Conservation (phyloP, 2,113 vertebrate species). For the Fulmarus glacialis region DNA sequence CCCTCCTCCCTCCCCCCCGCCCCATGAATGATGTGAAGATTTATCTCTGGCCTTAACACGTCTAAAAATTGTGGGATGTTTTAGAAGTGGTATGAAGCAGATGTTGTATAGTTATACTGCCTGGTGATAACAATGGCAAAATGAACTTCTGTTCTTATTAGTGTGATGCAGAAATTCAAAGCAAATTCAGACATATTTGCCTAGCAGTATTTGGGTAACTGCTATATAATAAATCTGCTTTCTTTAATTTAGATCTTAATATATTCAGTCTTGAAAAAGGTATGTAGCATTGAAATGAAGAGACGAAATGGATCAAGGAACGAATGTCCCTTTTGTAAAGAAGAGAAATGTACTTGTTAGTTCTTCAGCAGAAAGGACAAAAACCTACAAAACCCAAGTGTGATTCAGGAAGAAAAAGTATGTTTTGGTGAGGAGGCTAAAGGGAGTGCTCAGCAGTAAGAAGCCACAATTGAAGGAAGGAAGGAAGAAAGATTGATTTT, state of each 20-base stretch:
- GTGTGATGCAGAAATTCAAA: background rate
- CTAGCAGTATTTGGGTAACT: background rate
- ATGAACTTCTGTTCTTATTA: background rate
- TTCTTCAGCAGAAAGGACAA: background rate
- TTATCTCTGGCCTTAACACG: background rate
- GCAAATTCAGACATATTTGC: background rate
- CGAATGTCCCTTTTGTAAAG: background rate
- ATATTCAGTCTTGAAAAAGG: background rate
- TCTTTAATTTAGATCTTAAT: background rate
- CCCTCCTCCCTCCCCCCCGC: no score
- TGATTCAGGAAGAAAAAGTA: background rate
- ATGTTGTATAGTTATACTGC: background rate
- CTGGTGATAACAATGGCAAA: background rate
- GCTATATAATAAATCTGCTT: background rate
- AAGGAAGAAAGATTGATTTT: background rate
- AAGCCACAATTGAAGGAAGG: background rate
- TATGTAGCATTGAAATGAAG: background rate
- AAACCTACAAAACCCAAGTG: background rate
- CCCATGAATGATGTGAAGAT: background rate
- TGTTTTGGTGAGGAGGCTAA: background rate
- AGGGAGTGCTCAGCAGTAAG: background rate
- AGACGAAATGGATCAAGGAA: background rate
- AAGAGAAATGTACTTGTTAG: background rate
- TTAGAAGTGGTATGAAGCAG: background rate
- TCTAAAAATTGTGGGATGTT: background rate